phyloP scores from a whole-genome alignment of 2,797 vertebrate genomes.

The Pristis pectinata region DNA sequence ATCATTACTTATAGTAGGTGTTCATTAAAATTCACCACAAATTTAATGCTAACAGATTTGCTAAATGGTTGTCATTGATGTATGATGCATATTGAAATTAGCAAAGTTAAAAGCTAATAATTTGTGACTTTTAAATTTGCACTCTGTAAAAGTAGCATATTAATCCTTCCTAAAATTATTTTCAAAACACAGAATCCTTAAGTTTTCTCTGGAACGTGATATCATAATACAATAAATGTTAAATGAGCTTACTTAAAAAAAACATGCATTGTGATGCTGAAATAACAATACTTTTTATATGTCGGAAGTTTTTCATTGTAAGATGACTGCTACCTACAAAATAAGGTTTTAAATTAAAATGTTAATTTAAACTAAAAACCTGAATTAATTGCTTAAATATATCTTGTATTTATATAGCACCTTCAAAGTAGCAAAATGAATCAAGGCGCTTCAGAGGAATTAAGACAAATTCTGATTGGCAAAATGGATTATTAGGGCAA shows the following conservation, averaged over 20 bases:
- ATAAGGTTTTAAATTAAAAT: background rate
- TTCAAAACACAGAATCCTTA: background rate
- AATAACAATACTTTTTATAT: background rate
- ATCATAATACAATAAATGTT: background rate
- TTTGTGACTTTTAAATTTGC: background rate
- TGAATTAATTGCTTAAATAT: background rate
- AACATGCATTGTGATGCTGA: background rate
- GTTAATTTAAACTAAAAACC: background rate
- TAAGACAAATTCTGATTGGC: no score
- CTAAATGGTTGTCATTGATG: background rate
- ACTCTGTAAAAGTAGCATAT: background rate
- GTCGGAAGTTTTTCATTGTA: background rate
- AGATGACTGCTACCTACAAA: background rate
- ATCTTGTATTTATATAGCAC: no score
- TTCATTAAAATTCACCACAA: constrained; percentile 25
- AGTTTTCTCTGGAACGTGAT: background rate
- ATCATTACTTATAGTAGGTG: background rate
- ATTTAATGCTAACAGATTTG: background rate
- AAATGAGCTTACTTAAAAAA: background rate
- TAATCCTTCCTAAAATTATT: background rate
- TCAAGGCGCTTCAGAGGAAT: no score
- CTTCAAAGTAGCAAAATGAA: no score
- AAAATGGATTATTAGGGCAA: no score
- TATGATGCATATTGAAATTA: background rate
- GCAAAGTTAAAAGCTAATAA: background rate